Percentiles rank a stretch among this genome's conserved stretches.
Evolutionary conservation across 2,888 invertebrate genomes (phyloP).

Genomic region (Mellilla xanthometata): DNA sequence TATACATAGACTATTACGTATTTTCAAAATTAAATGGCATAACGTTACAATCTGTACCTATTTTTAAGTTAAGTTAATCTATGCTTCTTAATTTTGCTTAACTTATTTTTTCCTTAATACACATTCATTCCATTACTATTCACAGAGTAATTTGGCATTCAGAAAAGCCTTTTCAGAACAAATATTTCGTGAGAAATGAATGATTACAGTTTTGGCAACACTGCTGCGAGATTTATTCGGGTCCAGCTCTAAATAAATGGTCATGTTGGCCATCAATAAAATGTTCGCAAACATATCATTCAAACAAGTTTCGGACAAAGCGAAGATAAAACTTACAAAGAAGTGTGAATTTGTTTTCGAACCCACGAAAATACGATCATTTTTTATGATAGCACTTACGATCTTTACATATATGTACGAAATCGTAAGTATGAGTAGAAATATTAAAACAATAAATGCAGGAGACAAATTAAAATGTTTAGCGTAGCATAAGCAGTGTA

Average conservation of each 20-base stretch:
- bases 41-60: too few species aligned
- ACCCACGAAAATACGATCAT: neutral
- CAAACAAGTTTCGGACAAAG: slow-evolving; percentile 43
- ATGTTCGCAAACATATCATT: slow-evolving; percentile 57
- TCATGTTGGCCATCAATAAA: slow-evolving; percentile 59
- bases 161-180: slow-evolving; percentile 22
- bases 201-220: slow-evolving; percentile 60
- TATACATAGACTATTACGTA: too few species aligned
- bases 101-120: too few species aligned
- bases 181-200: slow-evolving; percentile 46
- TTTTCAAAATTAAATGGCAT: too few species aligned
- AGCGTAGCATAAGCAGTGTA: too few species aligned
- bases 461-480: too few species aligned
- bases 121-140: too few species aligned
- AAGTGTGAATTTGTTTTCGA: slow-evolving; percentile 19
- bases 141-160: slow-evolving; percentile 27
- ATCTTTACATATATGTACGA: too few species aligned
- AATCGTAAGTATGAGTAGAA: too few species aligned
- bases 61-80: too few species aligned
- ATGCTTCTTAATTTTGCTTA: too few species aligned
- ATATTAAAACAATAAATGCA: too few species aligned
- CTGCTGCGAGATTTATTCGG: slow-evolving; percentile 54
- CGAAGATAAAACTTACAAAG: slow-evolving; percentile 27
- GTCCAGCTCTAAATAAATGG: slow-evolving; percentile 59
- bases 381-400: neutral